Conservation (phyloP, 2,888 invertebrate genomes). For the Dexiosoma caninum region DNA sequence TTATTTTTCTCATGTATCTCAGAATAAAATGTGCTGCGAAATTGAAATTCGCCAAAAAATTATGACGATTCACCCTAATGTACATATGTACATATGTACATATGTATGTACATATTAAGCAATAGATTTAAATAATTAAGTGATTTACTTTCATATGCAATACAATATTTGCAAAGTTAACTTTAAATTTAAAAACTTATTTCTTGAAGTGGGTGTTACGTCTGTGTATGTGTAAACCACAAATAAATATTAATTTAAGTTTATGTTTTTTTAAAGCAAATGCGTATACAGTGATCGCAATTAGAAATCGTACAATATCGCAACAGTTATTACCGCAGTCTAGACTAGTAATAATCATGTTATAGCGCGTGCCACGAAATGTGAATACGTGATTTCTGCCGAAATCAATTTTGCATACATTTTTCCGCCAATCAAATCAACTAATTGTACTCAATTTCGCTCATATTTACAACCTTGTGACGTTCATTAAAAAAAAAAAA, state of each 20-base stretch:
- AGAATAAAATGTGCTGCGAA: too few species aligned
- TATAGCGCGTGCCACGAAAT: too few species aligned
- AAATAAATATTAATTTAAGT: neutral
- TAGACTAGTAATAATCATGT: too few species aligned
- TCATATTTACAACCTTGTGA: too few species aligned
- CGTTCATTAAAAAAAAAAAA: too few species aligned
- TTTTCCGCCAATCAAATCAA: too few species aligned
- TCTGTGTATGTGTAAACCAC: neutral
- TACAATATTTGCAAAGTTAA: neutral
- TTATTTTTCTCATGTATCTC: too few species aligned
- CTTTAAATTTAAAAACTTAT: neutral
- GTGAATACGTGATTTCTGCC: too few species aligned
- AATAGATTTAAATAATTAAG: neutral
- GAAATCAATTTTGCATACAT: too few species aligned
- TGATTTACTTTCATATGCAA: neutral
- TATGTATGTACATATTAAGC: neutral
- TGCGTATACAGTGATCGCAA: neutral
- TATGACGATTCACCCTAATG: too few species aligned
- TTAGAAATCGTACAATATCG: neutral
- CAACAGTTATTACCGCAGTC: neutral
- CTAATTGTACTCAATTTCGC: too few species aligned
- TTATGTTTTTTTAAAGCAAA: neutral
- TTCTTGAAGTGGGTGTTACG: conserved; percentile 25
- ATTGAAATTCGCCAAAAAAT: too few species aligned
- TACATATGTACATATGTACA: neutral